Conservation (phyloP, 1,140 invertebrate genomes). For the Anadara kagoshimensis region DNA sequence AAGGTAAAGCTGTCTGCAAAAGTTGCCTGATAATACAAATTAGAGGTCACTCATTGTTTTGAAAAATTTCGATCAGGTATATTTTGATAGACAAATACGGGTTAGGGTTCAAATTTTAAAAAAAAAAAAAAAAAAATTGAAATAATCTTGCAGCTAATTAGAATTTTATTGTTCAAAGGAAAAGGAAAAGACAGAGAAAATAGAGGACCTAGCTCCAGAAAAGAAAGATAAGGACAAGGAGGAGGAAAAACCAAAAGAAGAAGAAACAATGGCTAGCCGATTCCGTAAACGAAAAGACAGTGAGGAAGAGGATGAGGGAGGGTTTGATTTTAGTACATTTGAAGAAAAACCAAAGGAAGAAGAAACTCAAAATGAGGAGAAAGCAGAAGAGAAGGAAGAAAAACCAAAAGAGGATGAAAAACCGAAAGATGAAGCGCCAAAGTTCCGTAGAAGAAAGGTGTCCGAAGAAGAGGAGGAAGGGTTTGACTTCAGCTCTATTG, state of each 20-base stretch:
- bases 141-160: background rate
- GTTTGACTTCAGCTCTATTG: constrained; percentile 15
- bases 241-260: constrained; percentile 1
- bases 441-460: background rate
- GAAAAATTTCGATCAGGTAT: too few species aligned
- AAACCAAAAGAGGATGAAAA: constrained; percentile 13
- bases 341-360: constrained; percentile 18
- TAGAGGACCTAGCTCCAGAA: constrained; percentile 4
- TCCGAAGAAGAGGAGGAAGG: background rate
- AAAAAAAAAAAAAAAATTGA: background rate
- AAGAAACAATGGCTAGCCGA: too few species aligned
- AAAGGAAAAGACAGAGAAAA: constrained; percentile 15
- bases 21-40: too few species aligned
- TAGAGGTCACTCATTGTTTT: too few species aligned
- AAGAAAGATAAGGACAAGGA: constrained; percentile 11
- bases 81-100: too few species aligned
- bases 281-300: constrained; percentile 42
- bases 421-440: background rate
- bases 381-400: background rate
- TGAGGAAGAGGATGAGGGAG: constrained; percentile 6
- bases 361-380: constrained; percentile 2
- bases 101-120: too few species aligned
- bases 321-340: constrained; percentile 1
- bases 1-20: too few species aligned
- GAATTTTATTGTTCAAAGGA: background rate